Conservation (phyloP, 2,797 vertebrate genomes). For the Emydoidea blandingii region DNA sequence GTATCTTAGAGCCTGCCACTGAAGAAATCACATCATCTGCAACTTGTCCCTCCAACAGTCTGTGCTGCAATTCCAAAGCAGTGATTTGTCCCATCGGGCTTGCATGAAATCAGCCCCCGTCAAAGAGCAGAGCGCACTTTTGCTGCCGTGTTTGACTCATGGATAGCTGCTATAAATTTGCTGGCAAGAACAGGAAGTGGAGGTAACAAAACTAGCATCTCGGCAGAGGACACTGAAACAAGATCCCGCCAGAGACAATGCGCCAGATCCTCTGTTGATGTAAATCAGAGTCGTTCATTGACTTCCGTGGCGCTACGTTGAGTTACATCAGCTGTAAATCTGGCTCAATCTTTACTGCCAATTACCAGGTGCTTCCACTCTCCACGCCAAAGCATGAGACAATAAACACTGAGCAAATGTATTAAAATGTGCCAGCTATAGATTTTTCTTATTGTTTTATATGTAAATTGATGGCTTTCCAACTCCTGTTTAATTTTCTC, state of each 20-base stretch:
- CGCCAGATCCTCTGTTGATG: background rate
- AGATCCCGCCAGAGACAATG: background rate
- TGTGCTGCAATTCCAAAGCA: background rate
- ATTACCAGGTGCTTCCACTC: background rate
- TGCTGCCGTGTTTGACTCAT: background rate
- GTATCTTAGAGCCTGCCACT: background rate
- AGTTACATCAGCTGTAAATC: background rate
- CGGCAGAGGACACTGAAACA: background rate
- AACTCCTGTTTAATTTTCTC: background rate
- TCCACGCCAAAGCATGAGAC: background rate
- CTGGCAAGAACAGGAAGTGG: background rate
- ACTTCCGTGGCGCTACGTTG: background rate
- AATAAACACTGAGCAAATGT: background rate
- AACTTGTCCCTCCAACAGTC: background rate
- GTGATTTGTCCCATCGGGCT: accelerated
- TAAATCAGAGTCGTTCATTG: accelerated
- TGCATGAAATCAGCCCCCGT: background rate
- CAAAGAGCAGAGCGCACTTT: background rate
- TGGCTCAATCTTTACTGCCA: background rate
- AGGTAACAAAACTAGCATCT: conserved; percentile 17
- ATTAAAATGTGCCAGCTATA: no score
- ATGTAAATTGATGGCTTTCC: background rate
- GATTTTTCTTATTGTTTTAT: no score
- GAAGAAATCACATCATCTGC: background rate
- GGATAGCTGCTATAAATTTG: background rate